These are phyloP conservation scores for Bimastos eiseni DNA, from an alignment of 2,888 invertebrate genomes.

Conservation along the genomic window DNA sequence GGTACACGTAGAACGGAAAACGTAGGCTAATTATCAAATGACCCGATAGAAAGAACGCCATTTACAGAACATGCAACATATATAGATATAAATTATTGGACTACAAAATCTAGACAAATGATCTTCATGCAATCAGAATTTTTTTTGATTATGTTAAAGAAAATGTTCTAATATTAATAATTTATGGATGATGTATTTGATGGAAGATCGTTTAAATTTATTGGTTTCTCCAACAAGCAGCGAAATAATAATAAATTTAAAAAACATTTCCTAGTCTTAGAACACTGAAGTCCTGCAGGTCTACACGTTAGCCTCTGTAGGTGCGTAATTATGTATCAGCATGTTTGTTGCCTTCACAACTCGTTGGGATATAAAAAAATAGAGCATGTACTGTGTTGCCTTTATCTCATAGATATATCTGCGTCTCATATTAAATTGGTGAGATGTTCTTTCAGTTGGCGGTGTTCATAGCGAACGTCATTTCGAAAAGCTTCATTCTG, in stretches of 20 bases:
- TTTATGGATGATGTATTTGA: not conserved
- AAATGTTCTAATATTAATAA: not conserved
- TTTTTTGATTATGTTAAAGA: not conserved
- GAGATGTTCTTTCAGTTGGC: slow-evolving; percentile 72
- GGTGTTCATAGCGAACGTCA: slow-evolving; percentile 90
- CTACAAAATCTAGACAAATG: not conserved
- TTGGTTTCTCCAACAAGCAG: no score
- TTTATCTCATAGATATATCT: not conserved
- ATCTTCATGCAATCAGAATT: not conserved
- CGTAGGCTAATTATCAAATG: not conserved
- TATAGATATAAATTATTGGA: not conserved
- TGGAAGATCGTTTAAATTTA: no score
- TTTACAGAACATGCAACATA: not conserved
- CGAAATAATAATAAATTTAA: no score
- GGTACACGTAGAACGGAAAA: not conserved
- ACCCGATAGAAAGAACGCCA: not conserved
- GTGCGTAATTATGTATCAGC: not conserved
- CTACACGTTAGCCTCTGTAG: no score
- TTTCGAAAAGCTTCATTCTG: slow-evolving; percentile 87
- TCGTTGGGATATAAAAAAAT: not conserved
- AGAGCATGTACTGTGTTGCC: not conserved
- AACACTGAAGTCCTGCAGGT: no score
- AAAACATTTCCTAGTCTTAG: no score
- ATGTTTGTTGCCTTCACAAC: not conserved
- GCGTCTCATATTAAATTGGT: not conserved